These are phyloP conservation scores for Rhogogaster chlorosoma DNA, from an alignment of 2,888 invertebrate genomes.

Conservation along the genomic window DNA sequence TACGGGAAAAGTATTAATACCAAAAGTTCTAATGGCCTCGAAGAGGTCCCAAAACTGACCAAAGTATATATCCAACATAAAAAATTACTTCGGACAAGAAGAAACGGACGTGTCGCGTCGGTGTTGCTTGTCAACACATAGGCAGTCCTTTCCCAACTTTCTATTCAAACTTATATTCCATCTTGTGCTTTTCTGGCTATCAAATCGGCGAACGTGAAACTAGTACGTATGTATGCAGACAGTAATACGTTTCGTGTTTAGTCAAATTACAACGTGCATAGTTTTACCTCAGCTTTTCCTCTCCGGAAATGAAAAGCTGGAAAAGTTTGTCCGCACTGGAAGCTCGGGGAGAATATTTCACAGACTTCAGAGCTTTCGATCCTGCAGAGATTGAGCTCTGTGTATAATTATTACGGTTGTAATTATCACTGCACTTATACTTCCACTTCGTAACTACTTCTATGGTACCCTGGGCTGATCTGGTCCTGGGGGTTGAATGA, in stretches of 20 bases:
- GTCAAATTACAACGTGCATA: background rate
- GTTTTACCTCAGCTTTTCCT: background rate
- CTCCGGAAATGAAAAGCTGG: background rate
- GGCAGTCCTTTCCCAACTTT: no score
- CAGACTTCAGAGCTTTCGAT: background rate
- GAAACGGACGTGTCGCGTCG: background rate
- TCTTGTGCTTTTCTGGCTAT: background rate
- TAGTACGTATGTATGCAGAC: no score
- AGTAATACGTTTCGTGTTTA: background rate
- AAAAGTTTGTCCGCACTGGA: background rate
- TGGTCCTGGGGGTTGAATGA: background rate
- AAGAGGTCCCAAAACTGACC: background rate
- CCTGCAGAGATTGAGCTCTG: no score
- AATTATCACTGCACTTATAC: background rate
- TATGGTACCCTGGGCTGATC: background rate
- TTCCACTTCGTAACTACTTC: background rate
- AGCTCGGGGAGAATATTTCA: background rate
- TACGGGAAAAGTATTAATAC: slow-evolving; percentile 30
- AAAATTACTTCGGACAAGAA: slow-evolving; percentile 7
- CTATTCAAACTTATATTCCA: background rate
- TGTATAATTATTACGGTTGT: background rate
- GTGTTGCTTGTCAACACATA: background rate
- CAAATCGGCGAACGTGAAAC: no score
- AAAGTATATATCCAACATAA: slow-evolving; percentile 8
- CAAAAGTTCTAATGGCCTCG: slow-evolving; percentile 35